A percentile compares a stretch with the other conserved stretches of the same genome.
These are phyloP conservation scores for Andrena marginata DNA, from an alignment of 2,888 invertebrate species.

Conservation along the genomic window DNA sequence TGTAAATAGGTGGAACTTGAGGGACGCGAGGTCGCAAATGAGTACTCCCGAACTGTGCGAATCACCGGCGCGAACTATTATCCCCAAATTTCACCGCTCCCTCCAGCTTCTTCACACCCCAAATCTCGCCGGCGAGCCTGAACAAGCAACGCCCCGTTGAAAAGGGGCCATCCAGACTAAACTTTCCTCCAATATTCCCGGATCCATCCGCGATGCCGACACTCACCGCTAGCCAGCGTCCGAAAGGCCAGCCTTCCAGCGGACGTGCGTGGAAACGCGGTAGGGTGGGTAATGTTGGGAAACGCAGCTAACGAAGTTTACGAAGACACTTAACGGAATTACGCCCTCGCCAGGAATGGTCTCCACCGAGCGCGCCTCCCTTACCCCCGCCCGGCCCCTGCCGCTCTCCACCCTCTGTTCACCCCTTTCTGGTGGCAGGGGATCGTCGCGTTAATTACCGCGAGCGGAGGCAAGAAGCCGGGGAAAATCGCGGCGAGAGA, in stretches of 20 bases:
- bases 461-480: conserved; percentile 72
- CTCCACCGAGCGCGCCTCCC: conserved; percentile 49
- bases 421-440: conserved; percentile 65
- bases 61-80: conserved; percentile 1
- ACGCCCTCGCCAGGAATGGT: conserved; percentile 73
- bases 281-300: conserved; percentile 77
- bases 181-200: conserved; percentile 5
- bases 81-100: conserved; percentile 3
- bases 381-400: conserved; percentile 7
- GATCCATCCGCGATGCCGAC: not conserved
- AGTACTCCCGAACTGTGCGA: not conserved
- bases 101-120: conserved; percentile 11
- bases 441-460: conserved; percentile 75
- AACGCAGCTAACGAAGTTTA: conserved; percentile 82
- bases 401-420: conserved; percentile 31
- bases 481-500: conserved; percentile 71
- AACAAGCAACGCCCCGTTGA: conserved; percentile 4
- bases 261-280: conserved; percentile 50
- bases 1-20: no score
- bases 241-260: conserved; percentile 5
- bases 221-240: not conserved
- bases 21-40: not conserved
- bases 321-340: conserved; percentile 82
- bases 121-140: not conserved
- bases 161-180: not conserved